Conservation (phyloP, 2,113 vertebrate genomes). For the Calyptommatus sinebrachiatus region DNA sequence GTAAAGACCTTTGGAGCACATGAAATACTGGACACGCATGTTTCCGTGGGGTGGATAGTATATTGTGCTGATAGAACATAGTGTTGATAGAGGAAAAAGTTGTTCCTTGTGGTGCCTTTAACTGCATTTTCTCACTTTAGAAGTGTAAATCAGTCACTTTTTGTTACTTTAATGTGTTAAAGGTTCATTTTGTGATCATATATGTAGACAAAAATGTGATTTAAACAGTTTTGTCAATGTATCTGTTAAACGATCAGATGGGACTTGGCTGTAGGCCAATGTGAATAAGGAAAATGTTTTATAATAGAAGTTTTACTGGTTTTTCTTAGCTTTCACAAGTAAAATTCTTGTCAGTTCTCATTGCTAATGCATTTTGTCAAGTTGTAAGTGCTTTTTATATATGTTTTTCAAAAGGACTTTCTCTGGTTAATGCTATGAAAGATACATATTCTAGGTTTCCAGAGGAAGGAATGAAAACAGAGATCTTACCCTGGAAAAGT, state of each 20-base stretch:
- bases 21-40: no score
- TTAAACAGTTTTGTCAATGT: conserved; percentile 66
- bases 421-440: conserved; percentile 55
- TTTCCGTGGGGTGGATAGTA: no score
- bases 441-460: conserved; percentile 67
- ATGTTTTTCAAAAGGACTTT: conserved; percentile 47
- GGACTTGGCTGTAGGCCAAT: conserved; percentile 47
- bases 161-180: conserved; percentile 61
- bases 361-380: conserved; percentile 56
- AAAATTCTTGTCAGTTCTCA: conserved; percentile 56
- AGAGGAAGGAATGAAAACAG: conserved; percentile 57
- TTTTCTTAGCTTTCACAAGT: conserved; percentile 45
- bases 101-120: conserved; percentile 37
- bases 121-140: conserved; percentile 40
- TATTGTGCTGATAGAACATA: no score
- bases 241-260: conserved; percentile 53
- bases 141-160: conserved; percentile 58
- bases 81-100: neutral
- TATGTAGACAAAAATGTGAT: conserved; percentile 66
- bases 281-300: conserved; percentile 62
- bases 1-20: no score
- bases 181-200: conserved; percentile 59
- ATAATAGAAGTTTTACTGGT: conserved; percentile 33
- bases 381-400: conserved; percentile 43
- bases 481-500: conserved; percentile 62